A percentile compares a stretch with the other conserved stretches of the same genome.
Conservation (phyloP, 2,797 vertebrate species). For the Bothrops alternatus region DNA sequence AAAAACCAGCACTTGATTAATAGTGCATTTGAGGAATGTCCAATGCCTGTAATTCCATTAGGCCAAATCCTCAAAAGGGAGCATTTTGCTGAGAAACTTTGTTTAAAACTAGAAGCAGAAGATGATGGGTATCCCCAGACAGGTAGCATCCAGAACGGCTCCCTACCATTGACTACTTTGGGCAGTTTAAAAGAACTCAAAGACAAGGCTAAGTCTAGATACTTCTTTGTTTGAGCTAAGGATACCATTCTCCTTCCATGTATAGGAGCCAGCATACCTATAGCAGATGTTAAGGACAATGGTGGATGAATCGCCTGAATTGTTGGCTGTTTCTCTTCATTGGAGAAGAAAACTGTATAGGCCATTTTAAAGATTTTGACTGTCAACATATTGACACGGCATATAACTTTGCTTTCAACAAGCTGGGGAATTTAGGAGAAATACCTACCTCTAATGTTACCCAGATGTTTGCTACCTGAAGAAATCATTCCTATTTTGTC, state of each 20-base stretch:
- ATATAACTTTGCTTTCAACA: not conserved
- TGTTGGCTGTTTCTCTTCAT: not conserved
- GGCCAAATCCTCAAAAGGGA: conserved; percentile 14
- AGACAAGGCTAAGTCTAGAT: not conserved
- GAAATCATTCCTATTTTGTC: not conserved
- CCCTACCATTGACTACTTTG: not conserved
- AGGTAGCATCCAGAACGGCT: not conserved
- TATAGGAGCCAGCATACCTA: not conserved
- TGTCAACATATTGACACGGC: not conserved
- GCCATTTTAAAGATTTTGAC: not conserved
- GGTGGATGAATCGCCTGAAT: not conserved
- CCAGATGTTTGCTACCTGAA: not conserved
- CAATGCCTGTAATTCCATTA: not conserved
- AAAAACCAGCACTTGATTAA: conserved; percentile 1
- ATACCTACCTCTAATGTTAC: not conserved
- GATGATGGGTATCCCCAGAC: not conserved
- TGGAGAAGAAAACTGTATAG: not conserved
- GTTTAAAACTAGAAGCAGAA: conserved; percentile 23
- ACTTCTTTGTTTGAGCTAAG: not conserved
- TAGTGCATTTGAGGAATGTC: conserved; percentile 30
- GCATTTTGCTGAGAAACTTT: not conserved
- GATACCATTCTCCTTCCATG: not conserved
- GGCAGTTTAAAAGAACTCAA: not conserved
- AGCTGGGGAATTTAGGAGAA: not conserved
- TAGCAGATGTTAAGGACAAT: not conserved